Percentiles rank a stretch among this genome's conserved stretches.
Conservation (phyloP, 1,140 invertebrate genomes). For the Andricus grossulariae region DNA sequence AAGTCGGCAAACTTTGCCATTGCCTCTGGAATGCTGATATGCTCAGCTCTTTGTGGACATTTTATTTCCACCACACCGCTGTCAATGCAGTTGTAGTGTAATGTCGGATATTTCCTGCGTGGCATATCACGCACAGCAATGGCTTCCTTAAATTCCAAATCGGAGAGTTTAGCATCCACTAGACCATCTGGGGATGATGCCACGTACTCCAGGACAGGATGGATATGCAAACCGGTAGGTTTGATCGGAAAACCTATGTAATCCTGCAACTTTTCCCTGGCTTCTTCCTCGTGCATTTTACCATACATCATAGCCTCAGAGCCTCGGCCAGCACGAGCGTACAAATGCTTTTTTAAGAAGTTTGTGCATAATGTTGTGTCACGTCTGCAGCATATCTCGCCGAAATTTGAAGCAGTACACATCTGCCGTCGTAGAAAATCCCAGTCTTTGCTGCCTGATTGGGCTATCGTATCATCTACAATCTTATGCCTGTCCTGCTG, state of each 20-base stretch:
- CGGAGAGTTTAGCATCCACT: conserved; percentile 38
- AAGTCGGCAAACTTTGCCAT: conserved; percentile 36
- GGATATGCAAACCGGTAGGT: conserved; percentile 67
- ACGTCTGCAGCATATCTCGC: conserved; percentile 56
- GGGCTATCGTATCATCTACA: conserved; percentile 51
- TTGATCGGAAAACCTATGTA: conserved; percentile 48
- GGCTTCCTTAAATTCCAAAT: neutral
- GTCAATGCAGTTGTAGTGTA: conserved; percentile 13
- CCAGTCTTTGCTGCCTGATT: conserved; percentile 58
- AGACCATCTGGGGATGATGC: conserved; percentile 70
- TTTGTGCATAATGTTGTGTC: conserved; percentile 46
- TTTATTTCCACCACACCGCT: conserved; percentile 67
- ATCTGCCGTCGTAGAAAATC: conserved; percentile 50
- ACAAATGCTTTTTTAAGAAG: conserved; percentile 53
- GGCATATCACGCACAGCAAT: neutral
- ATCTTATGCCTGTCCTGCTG: conserved; percentile 42
- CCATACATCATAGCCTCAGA: conserved; percentile 54
- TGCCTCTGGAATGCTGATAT: conserved; percentile 45
- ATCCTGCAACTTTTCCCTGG: conserved; percentile 52
- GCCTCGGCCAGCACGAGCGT: conserved; percentile 43
- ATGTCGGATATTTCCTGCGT: neutral
- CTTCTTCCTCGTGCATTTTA: conserved; percentile 57
- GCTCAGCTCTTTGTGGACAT: conserved; percentile 56
- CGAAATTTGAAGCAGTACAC: conserved; percentile 68
- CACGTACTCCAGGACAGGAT: conserved; percentile 57